Base-by-base conservation (phyloP, 2,888 invertebrate species). In the Cheilosia impressa region DNA sequence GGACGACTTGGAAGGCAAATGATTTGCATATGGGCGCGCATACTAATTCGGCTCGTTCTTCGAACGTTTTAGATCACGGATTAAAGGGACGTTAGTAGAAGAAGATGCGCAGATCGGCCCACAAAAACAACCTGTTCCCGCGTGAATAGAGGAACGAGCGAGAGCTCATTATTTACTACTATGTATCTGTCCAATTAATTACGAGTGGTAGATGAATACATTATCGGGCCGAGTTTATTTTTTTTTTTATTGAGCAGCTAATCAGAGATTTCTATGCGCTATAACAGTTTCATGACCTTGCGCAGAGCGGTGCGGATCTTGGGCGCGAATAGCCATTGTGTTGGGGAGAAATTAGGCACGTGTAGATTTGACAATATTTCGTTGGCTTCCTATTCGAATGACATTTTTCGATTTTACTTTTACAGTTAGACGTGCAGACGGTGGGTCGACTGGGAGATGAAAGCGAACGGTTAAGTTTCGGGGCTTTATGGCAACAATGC, bases 201-300 rank as follows among this genome's bases (percentile, higher is more conserved):
- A 81, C 77, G 81, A 81, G 71, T 72, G 75, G 76, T 62, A 50
- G 76, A 66, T 81, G 85, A 76, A 85, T 85, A 85, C 38, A 85
- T 85, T 85, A 84, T 73, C 73, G 69, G 60, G 41, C 10, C 9
- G 65, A 72, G 71, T 53, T 71, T 65, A 53, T 24, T 57, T 57
- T 38, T 38, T 58, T 72, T 72, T 83, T 68, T 73, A 79, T 83
- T 81, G 69, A 76, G 81, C 60, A 77, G 77, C 71, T 82, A 77
- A 77, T 82, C 71, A 65, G 72, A 52, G 13, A 82, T 82, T 60
- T 82, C 77, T 60, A 77, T 55, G 82, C 66, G 66, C 60, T 66
- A 72, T 66, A 72, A 82, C 71, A 82, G 79, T 75, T 75, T 79
- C 69, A 84, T 79, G 79, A 73, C 83, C 83, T 84, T 84, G 83